phyloP scores from a whole-genome alignment of 1,140 invertebrate species.

The Musca domestica region DNA sequence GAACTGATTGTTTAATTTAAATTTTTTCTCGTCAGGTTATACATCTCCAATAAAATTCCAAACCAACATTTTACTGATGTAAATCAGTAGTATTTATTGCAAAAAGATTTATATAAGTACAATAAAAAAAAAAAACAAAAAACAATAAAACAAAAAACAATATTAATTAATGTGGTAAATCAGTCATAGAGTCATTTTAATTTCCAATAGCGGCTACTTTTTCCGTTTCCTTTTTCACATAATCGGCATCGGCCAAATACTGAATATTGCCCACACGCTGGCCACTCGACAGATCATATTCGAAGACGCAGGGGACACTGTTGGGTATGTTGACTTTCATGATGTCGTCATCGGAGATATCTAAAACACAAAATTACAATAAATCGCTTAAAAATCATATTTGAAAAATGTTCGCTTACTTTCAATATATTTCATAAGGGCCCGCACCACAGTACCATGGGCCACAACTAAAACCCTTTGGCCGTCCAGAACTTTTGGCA shows the following conservation, averaged over 20 bases:
- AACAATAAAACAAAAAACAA: too few relatives aligned
- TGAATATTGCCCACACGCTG: slow-evolving; percentile 60
- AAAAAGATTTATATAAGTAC: too few relatives aligned
- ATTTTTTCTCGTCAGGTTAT: too few relatives aligned
- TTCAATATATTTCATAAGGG: slow-evolving; percentile 70
- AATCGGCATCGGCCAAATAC: slow-evolving; percentile 66
- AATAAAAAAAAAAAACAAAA: too few relatives aligned
- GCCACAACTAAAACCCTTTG: slow-evolving; percentile 65
- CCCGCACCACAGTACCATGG: slow-evolving; percentile 70
- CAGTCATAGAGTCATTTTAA: slow-evolving; percentile 23
- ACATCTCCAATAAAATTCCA: too few relatives aligned
- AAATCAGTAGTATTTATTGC: too few relatives aligned
- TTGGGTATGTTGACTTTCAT: slow-evolving; percentile 71
- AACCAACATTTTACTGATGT: too few relatives aligned
- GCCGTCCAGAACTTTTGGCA: slow-evolving; percentile 63
- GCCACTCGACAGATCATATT: slow-evolving; percentile 60
- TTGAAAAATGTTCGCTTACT: slow-evolving; percentile 33
- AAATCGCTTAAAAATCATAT: too few relatives aligned
- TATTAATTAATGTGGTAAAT: too few relatives aligned
- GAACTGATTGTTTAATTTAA: too few relatives aligned
- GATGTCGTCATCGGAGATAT: slow-evolving; percentile 64
- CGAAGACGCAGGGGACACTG: slow-evolving; percentile 70
- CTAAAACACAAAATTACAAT: slow-evolving; percentile 35
- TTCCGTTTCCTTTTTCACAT: slow-evolving; percentile 65
- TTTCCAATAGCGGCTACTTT: slow-evolving; percentile 46